Base-by-base conservation (phyloP, 2,797 vertebrate species). In the Xiphophorus birchmanni region DNA sequence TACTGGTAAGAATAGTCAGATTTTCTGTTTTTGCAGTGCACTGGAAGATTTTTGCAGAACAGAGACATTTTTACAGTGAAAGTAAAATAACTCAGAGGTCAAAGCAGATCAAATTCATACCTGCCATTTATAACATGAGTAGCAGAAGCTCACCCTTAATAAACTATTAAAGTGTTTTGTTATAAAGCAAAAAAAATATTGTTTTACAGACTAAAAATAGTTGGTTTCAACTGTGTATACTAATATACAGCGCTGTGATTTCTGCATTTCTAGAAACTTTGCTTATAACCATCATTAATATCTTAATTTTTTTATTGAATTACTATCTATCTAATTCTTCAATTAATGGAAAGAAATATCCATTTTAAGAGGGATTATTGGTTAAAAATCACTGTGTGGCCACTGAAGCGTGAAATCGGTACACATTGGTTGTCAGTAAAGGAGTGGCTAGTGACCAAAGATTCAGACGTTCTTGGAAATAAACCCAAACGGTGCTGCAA, bases 31-130 rank as follows among this genome's bases (percentile, higher is more conserved):
- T 50, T 50, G 18, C 18, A 50, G 48, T 50, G 80, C 74, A 77
- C 47, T 76, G 54, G 78, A 81, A 88, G 81, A 81, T 80, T 83
- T 75, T 74, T 80, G 65, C 37, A 84, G 58, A 50, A 50, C 73
- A 79, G 42, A 73, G 81, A 32, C 48, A 23, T 52, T 80, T 82
- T 26, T n/a, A 26, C 13, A 78, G 69, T 82, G 80, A 81, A 65
- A 3, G 0, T 65, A 37, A 32, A 67, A 40, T 9, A 35, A 13
- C 18, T 37, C 35, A 65, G 35, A 21, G 5, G 29, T 35, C 29
- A 32, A 60, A 63, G 58, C 26, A 60, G 56, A 60, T 60, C 0
- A 32, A 60, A 29, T 32, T 29, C 58, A 60, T 32, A 47, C 0
- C 32, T 65, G 60, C 2, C 32, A 35, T 35, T 65, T 18, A 37